Conservation (phyloP, 2,888 invertebrate species). For the Caenorhabditis sinica region DNA sequence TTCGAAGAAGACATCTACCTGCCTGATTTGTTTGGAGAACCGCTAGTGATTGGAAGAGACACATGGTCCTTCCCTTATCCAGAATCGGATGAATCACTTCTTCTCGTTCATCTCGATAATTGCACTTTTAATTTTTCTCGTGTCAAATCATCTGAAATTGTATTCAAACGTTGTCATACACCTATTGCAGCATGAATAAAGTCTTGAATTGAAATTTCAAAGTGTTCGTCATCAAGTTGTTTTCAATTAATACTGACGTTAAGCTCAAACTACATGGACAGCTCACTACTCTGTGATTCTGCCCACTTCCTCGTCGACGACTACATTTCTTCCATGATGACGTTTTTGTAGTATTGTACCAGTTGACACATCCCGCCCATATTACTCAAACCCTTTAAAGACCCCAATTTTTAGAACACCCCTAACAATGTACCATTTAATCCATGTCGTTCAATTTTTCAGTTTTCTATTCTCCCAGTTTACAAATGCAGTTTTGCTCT, state of each 20-base stretch:
- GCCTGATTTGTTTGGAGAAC: background rate
- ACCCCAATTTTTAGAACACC: background rate
- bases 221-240: too few species aligned
- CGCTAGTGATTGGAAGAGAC: background rate
- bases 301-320: too few species aligned
- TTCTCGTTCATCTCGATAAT: background rate
- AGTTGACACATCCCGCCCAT: too few species aligned
- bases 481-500: slow-evolving; percentile 39
- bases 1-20: background rate
- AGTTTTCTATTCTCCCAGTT: slow-evolving; percentile 38
- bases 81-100: background rate
- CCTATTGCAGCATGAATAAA: too few species aligned
- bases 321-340: too few species aligned
- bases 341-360: too few species aligned
- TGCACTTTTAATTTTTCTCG: background rate
- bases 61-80: background rate
- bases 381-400: background rate
- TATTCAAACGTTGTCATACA: background rate
- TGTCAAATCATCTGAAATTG: background rate
- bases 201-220: too few species aligned
- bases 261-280: too few species aligned
- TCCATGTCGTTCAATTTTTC: slow-evolving; percentile 34
- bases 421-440: background rate
- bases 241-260: too few species aligned
- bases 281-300: too few species aligned